Evolutionary conservation across 2,113 vertebrate genomes (phyloP).

Genomic region (Corvus moneduloides): DNA sequence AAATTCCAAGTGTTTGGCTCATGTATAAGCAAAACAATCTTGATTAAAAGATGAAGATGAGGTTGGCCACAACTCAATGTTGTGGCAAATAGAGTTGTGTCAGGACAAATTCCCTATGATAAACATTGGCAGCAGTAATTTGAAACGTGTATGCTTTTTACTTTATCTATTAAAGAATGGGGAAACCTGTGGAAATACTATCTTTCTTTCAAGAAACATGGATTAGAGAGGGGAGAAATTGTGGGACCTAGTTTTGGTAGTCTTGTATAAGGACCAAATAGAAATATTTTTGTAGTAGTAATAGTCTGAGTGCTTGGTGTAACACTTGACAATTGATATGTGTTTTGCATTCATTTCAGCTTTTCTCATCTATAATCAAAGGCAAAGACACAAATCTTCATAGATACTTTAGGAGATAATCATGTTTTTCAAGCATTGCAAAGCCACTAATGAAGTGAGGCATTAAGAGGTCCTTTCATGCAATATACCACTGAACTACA

Average conservation of each 20-base stretch:
- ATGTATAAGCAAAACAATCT: background rate
- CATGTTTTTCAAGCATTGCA: background rate
- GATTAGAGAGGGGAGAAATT: background rate
- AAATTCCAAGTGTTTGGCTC: background rate
- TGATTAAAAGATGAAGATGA: background rate
- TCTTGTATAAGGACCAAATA: background rate
- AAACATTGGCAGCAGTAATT: background rate
- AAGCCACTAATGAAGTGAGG: background rate
- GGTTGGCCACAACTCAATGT: background rate
- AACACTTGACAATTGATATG: background rate
- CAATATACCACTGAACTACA: background rate
- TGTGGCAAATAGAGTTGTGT: background rate
- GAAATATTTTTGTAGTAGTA: background rate
- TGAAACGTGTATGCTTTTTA: background rate
- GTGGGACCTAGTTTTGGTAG: background rate
- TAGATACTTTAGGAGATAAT: background rate
- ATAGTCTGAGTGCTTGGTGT: background rate
- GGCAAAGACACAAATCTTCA: background rate
- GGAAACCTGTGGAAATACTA: background rate
- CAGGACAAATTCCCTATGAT: background rate
- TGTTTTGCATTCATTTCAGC: background rate
- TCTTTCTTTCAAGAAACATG: background rate
- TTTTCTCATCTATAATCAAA: conserved; percentile 16
- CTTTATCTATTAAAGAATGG: background rate
- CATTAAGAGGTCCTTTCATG: background rate